Evolutionary conservation across 1,140 invertebrate genomes (phyloP).

Genomic region (Eufriesea mexicana): DNA sequence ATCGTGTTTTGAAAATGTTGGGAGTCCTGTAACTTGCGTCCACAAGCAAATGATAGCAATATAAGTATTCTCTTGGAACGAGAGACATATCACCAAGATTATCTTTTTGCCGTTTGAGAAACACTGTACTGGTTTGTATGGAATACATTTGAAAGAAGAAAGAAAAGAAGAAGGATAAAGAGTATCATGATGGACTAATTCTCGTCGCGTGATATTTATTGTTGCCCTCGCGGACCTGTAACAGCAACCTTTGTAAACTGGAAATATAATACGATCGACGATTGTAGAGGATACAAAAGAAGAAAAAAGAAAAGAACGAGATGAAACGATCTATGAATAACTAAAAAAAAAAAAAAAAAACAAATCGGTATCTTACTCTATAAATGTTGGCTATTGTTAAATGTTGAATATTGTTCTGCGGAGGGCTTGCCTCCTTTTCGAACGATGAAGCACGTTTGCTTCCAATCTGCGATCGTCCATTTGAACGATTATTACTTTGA

Average conservation of each 20-base stretch:
- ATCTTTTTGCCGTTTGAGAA: conserved; percentile 67
- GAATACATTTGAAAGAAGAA: conserved; percentile 33
- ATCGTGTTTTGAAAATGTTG: too few relatives aligned
- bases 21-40: conserved; percentile 41
- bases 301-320: conserved; percentile 23
- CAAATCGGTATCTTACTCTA: conserved; percentile 81
- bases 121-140: conserved; percentile 68
- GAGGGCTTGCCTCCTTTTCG: conserved; percentile 61
- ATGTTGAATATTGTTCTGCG: conserved; percentile 82
- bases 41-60: conserved; percentile 70
- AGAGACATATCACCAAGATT: conserved; percentile 48
- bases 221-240: conserved; percentile 44
- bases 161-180: conserved; percentile 43
- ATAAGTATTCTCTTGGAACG: conserved; percentile 56
- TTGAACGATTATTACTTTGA: not conserved
- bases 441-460: conserved; percentile 8
- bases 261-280: conserved; percentile 25
- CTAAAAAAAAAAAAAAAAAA: conserved; percentile 22
- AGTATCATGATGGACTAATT: conserved; percentile 36
- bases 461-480: not conserved
- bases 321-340: conserved; percentile 75
- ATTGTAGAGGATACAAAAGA: not conserved
- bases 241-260: not conserved
- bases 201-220: conserved; percentile 58
- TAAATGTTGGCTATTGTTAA: conserved; percentile 83